Conservation (phyloP, 2,888 invertebrate species). For the Catocala nupta region DNA sequence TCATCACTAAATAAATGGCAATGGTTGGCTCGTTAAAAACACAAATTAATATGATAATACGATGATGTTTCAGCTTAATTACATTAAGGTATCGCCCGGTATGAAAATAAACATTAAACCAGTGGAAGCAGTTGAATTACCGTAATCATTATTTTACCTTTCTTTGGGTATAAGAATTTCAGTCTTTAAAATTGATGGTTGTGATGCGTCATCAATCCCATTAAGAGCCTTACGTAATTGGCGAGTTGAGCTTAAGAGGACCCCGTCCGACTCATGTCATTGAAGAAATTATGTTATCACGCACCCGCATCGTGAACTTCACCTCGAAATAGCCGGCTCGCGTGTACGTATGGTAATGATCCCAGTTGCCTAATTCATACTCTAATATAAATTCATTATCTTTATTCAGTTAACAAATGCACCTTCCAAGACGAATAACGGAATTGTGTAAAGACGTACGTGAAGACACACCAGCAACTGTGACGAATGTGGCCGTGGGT, state of each 20-base stretch:
- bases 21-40: too few species aligned
- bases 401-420: constrained; percentile 5
- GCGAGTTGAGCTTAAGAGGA: constrained; percentile 21
- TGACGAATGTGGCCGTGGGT: constrained; percentile 37
- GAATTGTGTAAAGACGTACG: constrained; percentile 10
- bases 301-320: constrained; percentile 55
- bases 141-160: constrained; percentile 19
- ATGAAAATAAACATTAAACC: not conserved
- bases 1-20: too few species aligned
- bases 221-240: constrained; percentile 35
- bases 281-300: constrained; percentile 52
- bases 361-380: constrained; percentile 32
- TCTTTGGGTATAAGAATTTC: constrained; percentile 8
- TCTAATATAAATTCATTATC: constrained; percentile 19
- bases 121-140: constrained; percentile 23
- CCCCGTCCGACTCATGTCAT: constrained; percentile 32
- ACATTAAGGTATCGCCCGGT: not conserved
- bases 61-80: not conserved
- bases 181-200: constrained; percentile 27
- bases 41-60: too few species aligned
- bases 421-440: constrained; percentile 5
- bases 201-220: constrained; percentile 30
- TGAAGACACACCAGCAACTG: constrained; percentile 20
- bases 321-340: constrained; percentile 47
- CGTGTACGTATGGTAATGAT: constrained; percentile 40